These are phyloP conservation scores for Phyllostomus discolor DNA, from an alignment of 2,113 vertebrate species.

Conservation along the genomic window DNA sequence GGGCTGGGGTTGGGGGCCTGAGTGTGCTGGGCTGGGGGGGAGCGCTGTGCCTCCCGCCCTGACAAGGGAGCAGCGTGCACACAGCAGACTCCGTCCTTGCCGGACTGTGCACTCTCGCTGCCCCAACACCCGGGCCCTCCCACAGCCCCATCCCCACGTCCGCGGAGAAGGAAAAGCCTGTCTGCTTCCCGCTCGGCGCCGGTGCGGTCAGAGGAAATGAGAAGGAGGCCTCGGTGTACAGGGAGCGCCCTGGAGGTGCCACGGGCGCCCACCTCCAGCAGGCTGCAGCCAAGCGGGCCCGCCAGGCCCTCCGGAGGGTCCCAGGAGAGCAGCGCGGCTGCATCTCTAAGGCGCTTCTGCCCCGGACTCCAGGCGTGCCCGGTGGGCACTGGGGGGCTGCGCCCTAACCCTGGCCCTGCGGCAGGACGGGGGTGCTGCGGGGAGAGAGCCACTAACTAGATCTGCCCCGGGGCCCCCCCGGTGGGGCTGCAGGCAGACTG, in stretches of 20 bases:
- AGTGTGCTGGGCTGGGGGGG: not conserved
- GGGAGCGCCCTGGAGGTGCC: not conserved
- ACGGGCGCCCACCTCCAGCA: not conserved
- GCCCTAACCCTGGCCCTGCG: no score
- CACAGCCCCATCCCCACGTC: not conserved
- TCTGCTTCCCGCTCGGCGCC: not conserved
- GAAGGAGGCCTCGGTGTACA: not conserved
- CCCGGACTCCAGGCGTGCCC: no score
- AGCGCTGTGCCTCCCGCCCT: not conserved
- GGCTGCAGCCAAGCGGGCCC: not conserved
- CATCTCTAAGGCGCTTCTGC: no score
- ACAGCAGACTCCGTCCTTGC: conserved; percentile 36
- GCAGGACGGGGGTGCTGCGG: no score
- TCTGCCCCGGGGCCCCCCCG: not conserved
- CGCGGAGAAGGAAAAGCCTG: not conserved
- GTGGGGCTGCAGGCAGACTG: not conserved
- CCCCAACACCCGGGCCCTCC: not conserved
- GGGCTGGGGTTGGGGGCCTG: not conserved
- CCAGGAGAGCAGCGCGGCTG: no score
- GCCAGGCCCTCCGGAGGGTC: not conserved
- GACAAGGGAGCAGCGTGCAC: not conserved
- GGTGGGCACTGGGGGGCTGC: no score
- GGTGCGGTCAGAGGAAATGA: not conserved
- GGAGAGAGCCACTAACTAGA: not conserved
- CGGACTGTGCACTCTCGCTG: not conserved